Evolutionary conservation across 2,113 vertebrate species (phyloP), one percentile per base, ranked within the genome.

Genomic region (Meleagris gallopavo): DNA sequence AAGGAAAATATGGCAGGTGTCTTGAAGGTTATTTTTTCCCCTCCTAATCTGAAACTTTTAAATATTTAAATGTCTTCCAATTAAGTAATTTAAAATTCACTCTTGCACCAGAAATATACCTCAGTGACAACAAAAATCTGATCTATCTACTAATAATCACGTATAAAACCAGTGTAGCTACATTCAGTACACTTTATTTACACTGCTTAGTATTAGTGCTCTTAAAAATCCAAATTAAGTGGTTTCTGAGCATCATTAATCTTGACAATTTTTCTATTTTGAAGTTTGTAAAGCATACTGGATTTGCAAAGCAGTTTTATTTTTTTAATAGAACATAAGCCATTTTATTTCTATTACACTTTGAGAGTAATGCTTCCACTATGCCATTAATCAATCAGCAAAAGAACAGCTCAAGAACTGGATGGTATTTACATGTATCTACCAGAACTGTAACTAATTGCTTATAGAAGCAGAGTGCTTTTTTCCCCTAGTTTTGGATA

Each of bases 281-380:
- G 17, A 55, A 75, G 62, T 81, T 21, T 62, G 8, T 86, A 54
- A 75, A 46, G 8, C 20, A 43, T 20, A 65, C 13, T 72, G 9
- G 5, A 82, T 55, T 85, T 85, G 45, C 1, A 57, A 69, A n/a
- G 45, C 50, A 89, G 45, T 7, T 46, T 7, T 87, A 32, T 24
- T 50, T 57, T 81, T 83, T 89, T 80, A 91, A 73, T 40, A 79
- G 32, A 91, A 65, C 38, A 79, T 86, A 82, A 82, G 10, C 10
- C 34, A 71, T 86, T 90, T 93, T 93, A 95, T 86, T 96, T 52
- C 50, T 50, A 3, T 8, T 61, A 34, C 30, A 73, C 60, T 60
- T 74, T n/a, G 43, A 27, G 75, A 91, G 29, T 54, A 69, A 67
- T 74, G 77, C 13, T 86, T 82, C 64, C 61, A 86, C 17, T 4